Percentiles rank a stretch among this genome's conserved stretches.
Conservation (phyloP, 2,797 vertebrate species). For the Arremon aurantiirostris region DNA sequence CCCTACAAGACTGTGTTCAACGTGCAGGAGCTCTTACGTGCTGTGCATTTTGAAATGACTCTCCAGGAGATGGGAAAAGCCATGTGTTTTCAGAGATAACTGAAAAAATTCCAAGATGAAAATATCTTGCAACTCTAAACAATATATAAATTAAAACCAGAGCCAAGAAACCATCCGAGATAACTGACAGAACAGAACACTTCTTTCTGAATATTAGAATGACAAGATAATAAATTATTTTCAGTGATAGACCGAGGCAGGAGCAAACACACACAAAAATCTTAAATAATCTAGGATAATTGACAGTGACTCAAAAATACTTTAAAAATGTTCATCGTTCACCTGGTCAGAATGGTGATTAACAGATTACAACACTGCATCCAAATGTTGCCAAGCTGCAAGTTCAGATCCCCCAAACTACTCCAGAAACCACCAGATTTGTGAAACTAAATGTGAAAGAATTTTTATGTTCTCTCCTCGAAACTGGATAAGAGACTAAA, state of each 20-base stretch:
- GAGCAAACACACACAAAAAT: neutral
- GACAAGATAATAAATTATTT: neutral
- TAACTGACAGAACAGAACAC: neutral
- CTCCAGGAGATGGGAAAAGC: neutral
- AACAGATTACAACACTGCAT: neutral
- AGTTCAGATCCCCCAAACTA: neutral
- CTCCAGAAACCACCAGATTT: neutral
- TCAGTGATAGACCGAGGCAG: neutral
- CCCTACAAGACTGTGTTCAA: neutral
- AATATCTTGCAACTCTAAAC: neutral
- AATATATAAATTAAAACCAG: neutral
- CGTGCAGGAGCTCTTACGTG: neutral
- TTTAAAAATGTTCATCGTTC: neutral
- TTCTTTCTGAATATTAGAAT: neutral
- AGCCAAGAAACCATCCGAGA: neutral
- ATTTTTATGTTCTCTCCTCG: neutral
- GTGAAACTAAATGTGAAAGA: neutral
- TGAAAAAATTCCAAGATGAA: neutral
- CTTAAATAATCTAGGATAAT: neutral
- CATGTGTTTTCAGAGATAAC: neutral
- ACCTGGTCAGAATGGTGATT: neutral
- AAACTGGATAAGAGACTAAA: neutral
- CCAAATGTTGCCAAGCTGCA: neutral
- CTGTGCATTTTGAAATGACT: neutral
- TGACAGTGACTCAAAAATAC: neutral